Evolutionary conservation across 2,797 vertebrate genomes (phyloP).

Genomic region (Columba guinea): DNA sequence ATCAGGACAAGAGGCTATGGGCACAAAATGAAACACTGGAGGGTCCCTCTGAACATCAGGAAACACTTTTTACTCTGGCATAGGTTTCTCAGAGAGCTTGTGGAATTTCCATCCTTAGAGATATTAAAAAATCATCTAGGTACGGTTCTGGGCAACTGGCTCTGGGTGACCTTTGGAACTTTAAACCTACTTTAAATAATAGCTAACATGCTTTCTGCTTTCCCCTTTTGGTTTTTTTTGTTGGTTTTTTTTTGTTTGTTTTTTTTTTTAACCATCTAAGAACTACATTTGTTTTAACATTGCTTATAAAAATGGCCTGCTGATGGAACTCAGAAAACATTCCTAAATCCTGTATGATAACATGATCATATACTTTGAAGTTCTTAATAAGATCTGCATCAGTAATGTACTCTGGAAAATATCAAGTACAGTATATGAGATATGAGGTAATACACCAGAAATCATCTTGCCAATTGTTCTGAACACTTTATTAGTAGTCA

Average conservation of each 20-base stretch:
- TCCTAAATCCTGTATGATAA: neutral
- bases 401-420: neutral
- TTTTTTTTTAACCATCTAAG: neutral
- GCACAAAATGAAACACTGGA: neutral
- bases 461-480: neutral
- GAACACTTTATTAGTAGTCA: neutral
- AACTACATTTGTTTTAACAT: neutral
- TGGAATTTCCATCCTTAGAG: neutral
- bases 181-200: neutral
- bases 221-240: neutral
- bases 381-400: neutral
- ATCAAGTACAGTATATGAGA: neutral
- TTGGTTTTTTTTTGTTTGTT: too few species aligned
- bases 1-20: neutral
- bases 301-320: neutral
- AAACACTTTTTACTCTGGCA: neutral
- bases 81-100: neutral
- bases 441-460: neutral
- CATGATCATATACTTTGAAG: neutral
- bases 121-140: neutral
- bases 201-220: neutral
- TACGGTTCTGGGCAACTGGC: neutral
- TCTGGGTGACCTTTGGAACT: neutral
- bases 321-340: neutral
- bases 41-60: neutral